phyloP scores from a whole-genome alignment of 1,140 invertebrate species.

The Brachionus manjavacas region DNA sequence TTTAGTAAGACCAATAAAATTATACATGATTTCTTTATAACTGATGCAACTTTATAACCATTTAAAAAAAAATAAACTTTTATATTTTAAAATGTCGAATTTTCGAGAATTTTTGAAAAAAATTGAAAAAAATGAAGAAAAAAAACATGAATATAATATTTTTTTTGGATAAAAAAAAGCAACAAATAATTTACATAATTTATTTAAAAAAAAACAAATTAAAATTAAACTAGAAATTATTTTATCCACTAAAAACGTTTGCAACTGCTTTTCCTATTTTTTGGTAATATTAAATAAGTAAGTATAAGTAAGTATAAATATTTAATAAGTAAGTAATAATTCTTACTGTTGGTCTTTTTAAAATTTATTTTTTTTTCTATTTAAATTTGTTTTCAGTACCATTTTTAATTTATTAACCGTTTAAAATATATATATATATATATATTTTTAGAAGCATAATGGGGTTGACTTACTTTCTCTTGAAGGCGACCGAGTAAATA shows the following conservation, averaged over 20 bases:
- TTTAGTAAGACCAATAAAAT: not conserved
- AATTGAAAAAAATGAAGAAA: not conserved
- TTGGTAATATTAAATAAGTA: no score
- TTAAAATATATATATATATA: not conserved
- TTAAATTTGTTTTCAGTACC: not conserved
- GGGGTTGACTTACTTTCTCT: not conserved
- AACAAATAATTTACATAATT: no score
- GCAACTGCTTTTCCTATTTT: no score
- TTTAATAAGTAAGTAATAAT: not conserved
- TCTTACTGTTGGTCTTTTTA: not conserved
- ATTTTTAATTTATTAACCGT: not conserved
- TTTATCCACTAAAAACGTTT: no score
- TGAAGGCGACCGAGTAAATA: not conserved
- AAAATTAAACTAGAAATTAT: no score
- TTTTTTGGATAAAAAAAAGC: no score
- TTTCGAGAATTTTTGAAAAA: not conserved
- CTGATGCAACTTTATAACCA: not conserved
- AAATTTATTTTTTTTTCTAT: not conserved
- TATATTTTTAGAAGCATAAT: not conserved
- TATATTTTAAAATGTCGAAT: not conserved
- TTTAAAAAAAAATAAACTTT: not conserved
- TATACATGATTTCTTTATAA: not conserved
- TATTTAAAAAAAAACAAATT: no score
- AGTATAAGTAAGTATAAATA: not conserved
- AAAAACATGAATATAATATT: not conserved